Evolutionary conservation across 2,113 vertebrate species (phyloP), one percentile per base, ranked within the genome.

Genomic region (Neodon shergylaensis): DNA sequence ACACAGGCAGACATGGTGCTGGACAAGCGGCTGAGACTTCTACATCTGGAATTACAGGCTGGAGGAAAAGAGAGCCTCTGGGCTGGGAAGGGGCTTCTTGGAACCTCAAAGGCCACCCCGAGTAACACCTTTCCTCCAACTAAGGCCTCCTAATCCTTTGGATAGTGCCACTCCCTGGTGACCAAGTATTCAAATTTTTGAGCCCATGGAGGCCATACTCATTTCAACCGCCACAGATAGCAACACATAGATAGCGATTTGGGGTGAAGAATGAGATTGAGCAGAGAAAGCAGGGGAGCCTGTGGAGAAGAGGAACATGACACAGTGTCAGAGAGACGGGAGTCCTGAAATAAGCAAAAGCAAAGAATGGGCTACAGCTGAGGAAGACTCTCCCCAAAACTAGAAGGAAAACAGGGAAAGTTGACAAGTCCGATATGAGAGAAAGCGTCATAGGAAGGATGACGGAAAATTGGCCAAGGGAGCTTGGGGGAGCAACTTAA

Each of bases 311-410:
- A 42, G 4, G 39, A 28, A 39, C 6, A 76, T 47, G n/a, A 72
- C 44, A 66, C 12, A 78, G 16, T 66, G 26, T 44, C 33, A 33
- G 19, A 90, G 72, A 31, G 44, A 28, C 44, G 2, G 14, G 19
- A 84, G 81, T 85, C 24, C 84, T 79, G 70, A 47, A 52, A 87
- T 77, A 93, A 58, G 70, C 83, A 81, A 72, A 95, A 86, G 16
- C 63, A 16, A 95, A 91, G 24, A 22, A n/a, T 10, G 63, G 68
- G 19, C 28, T 92, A 9, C 44, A 33, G n/a, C 28, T 42, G 33
- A 88, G 77, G 47, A 87, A 79, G n/a, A 77, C 47, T 63, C 84
- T 81, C 42, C 85, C 52, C n/a, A 91, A 33, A 79, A 88, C 26
- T 86, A 65, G 33, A n/a, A 89, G 10, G 19, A 91, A 82, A 73